Conservation (phyloP, 2,888 invertebrate species). For the Ctenicera cuprea region DNA sequence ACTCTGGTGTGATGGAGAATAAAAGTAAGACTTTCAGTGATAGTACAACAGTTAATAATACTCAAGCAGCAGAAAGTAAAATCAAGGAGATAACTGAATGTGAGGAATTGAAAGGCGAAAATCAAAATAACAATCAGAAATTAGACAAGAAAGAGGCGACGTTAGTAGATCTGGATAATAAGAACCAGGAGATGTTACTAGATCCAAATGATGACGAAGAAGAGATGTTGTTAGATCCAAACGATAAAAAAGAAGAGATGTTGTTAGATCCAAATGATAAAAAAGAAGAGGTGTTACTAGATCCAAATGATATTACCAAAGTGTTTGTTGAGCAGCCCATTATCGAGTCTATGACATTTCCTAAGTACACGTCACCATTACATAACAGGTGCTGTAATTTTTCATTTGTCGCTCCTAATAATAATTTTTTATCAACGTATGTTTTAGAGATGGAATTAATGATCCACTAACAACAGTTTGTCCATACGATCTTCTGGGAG, state of each 20-base stretch:
- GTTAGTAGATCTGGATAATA: too few relatives aligned
- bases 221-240: not conserved
- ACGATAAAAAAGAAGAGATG: not conserved
- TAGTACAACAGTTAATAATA: not conserved
- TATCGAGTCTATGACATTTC: conserved; percentile 48
- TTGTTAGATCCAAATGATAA: not conserved
- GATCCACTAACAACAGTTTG: conserved; percentile 68
- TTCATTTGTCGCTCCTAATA: not conserved
- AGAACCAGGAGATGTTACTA: too few relatives aligned
- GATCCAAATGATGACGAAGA: not conserved
- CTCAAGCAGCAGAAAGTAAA: not conserved
- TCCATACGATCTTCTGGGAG: conserved; percentile 69
- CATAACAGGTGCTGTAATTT: conserved; percentile 59
- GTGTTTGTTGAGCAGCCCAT: conserved; percentile 33
- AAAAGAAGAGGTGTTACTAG: conserved; percentile 30
- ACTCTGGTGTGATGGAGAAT: not conserved
- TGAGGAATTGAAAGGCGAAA: not conserved
- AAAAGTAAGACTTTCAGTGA: not conserved
- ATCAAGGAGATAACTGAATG: not conserved
- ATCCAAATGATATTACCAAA: conserved; percentile 51
- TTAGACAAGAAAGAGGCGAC: too few relatives aligned
- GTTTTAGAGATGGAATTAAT: conserved; percentile 58
- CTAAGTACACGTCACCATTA: conserved; percentile 68
- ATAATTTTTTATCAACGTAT: not conserved
- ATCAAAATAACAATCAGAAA: not conserved